Evolutionary conservation across 1,140 invertebrate species (phyloP), one percentile per base, ranked within the genome.

Genomic region (Cydia pomonella): DNA sequence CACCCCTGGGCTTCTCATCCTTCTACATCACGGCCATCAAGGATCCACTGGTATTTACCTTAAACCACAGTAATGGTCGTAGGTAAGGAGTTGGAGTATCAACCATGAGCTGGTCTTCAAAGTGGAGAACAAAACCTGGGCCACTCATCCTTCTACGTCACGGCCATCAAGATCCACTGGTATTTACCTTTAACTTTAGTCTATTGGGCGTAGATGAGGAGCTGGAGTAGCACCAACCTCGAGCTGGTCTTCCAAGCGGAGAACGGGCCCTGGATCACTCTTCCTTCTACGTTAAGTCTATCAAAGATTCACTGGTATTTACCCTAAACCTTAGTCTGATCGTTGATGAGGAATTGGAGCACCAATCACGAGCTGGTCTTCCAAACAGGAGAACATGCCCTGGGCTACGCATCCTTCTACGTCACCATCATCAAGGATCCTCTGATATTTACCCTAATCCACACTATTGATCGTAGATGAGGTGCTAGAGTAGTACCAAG

Each of bases 241-340:
- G 96, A 97, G 77, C 85, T 97, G 0, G 91, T 96, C 21, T 97
- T 97, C 21, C 80, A 94, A 73, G 95, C 95, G 3, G 81, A 88
- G 62, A 89, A 94, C 44, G 81, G 97, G 0, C 96, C 96, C 76
- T 97, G 23, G 96, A 96, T 0, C 95, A 94, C 79, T 93, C 94
- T 12, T 94, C 95, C 0, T 97, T 62, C n/a, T 63, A 25, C 53
- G 88, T 97, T 0, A 82, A 83, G 9, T 80, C 86, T 1, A 81
- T 89, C 6, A 79, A 87, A 63, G 81, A 88, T 80, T 88, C 82
- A 18, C 47, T 91, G 85, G 90, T 92, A 77, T 83, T 79, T 75
- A 38, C 18, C 44, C 7, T 71, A 13, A 41, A 41, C 41, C 12
- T 12, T 6, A 41, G 41, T 13, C 10, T 16, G 1, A n/a, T 88